Evolutionary conservation across 2,888 invertebrate species (phyloP).

Genomic region (Schrankia costaestrigalis): DNA sequence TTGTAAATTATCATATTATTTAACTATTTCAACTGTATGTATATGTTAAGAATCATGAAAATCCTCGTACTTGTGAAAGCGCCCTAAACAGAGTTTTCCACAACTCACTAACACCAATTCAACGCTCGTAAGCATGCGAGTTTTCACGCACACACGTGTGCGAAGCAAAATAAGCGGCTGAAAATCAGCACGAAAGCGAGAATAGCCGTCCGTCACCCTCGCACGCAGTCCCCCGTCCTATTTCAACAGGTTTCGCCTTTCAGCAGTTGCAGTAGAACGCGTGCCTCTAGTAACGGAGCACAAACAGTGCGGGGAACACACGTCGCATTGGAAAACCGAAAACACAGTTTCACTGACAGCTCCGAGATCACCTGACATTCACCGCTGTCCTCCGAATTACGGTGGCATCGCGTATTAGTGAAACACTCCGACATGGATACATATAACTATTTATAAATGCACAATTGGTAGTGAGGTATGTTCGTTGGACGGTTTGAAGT

Average conservation of each 20-base stretch:
- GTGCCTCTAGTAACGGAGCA: constrained; percentile 76
- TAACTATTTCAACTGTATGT: neutral
- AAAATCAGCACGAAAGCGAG: constrained; percentile 50
- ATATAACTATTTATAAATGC: constrained; percentile 72
- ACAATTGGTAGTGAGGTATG: constrained; percentile 57
- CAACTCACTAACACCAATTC: constrained; percentile 74
- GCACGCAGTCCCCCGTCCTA: constrained; percentile 65
- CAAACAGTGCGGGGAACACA: constrained; percentile 74
- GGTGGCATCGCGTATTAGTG: constrained; percentile 53
- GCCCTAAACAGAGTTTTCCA: constrained; percentile 76
- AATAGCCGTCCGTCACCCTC: constrained; percentile 49
- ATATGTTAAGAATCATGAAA: constrained; percentile 55
- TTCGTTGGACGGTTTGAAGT: constrained; percentile 55
- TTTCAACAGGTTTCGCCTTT: constrained; percentile 81
- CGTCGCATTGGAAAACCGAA: constrained; percentile 69
- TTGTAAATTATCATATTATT: too few relatives aligned
- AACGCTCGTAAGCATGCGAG: constrained; percentile 64
- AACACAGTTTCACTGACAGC: constrained; percentile 76
- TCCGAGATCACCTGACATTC: constrained; percentile 70
- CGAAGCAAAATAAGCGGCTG: constrained; percentile 71
- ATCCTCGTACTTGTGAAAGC: constrained; percentile 65
- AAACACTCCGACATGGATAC: constrained; percentile 56
- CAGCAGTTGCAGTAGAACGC: constrained; percentile 74
- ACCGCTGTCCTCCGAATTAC: constrained; percentile 54
- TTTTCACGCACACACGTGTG: constrained; percentile 72